Conservation (phyloP, 1,140 invertebrate species). For the Euschistus heros region DNA sequence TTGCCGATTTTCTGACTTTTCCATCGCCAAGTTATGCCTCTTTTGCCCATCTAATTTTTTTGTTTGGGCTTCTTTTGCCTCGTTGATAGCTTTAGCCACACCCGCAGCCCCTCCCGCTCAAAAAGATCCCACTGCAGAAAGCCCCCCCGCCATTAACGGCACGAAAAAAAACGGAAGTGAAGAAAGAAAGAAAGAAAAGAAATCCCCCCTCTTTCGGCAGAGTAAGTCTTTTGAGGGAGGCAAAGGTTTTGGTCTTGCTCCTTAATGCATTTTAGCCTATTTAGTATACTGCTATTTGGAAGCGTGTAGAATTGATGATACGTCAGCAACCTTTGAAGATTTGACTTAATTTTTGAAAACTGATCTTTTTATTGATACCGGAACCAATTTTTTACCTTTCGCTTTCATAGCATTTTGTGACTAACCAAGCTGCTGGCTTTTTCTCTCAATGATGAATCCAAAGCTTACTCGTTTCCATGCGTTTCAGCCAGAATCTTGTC, state of each 20-base stretch:
- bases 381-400: not conserved
- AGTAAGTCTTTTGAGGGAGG: not conserved
- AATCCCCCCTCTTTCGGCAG: too few species aligned
- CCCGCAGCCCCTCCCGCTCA: too few species aligned
- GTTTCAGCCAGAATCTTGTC: constrained; percentile 34
- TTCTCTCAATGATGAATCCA: not conserved
- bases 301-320: not conserved
- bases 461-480: constrained; percentile 33
- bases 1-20: too few species aligned
- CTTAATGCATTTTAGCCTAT: not conserved
- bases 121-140: too few species aligned
- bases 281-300: not conserved
- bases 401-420: not conserved
- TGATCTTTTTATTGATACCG: not conserved
- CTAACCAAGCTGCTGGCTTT: too few species aligned
- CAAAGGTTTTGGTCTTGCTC: not conserved
- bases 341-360: not conserved
- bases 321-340: not conserved
- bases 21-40: too few species aligned
- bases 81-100: too few species aligned
- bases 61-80: too few species aligned
- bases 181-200: too few species aligned
- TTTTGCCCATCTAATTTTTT: too few species aligned
- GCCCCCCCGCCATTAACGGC: too few species aligned
- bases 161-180: too few species aligned